Conservation (phyloP, 2,797 vertebrate genomes). For the Thunnus albacares region DNA sequence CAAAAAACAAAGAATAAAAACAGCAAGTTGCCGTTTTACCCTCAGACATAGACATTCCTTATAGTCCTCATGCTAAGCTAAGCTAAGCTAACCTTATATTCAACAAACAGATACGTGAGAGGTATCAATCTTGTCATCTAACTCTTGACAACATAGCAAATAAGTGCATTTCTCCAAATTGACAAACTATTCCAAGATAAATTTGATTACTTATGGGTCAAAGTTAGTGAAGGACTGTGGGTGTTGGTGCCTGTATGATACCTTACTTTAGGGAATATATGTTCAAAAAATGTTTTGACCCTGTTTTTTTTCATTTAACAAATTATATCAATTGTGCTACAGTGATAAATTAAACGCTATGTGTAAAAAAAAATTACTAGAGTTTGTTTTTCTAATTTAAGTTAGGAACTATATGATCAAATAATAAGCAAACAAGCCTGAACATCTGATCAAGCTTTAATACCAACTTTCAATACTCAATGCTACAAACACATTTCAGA, state of each 20-base stretch:
- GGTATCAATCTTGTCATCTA: too few relatives aligned
- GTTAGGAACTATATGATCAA: too few relatives aligned
- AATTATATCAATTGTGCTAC: not conserved
- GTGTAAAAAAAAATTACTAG: not conserved
- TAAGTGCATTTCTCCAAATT: not conserved
- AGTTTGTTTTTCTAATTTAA: not conserved
- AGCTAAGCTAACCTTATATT: not conserved
- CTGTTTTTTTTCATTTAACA: not conserved
- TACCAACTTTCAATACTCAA: too few relatives aligned
- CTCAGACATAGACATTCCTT: too few relatives aligned
- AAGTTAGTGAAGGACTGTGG: not conserved
- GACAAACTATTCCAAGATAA: not conserved
- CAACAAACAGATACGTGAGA: too few relatives aligned
- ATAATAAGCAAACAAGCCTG: too few relatives aligned
- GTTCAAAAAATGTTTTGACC: not conserved
- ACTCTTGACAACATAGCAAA: too few relatives aligned
- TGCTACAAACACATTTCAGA: too few relatives aligned
- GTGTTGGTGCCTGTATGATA: not conserved
- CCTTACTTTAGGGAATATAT: not conserved
- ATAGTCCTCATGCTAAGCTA: conserved; percentile 1
- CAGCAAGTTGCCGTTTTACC: not conserved
- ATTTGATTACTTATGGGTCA: not conserved
- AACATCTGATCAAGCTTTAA: too few relatives aligned
- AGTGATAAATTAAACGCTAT: not conserved
- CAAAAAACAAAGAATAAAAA: too few relatives aligned